Base-by-base conservation (phyloP, 2,113 vertebrate species). In the Ceyx margarethae region DNA sequence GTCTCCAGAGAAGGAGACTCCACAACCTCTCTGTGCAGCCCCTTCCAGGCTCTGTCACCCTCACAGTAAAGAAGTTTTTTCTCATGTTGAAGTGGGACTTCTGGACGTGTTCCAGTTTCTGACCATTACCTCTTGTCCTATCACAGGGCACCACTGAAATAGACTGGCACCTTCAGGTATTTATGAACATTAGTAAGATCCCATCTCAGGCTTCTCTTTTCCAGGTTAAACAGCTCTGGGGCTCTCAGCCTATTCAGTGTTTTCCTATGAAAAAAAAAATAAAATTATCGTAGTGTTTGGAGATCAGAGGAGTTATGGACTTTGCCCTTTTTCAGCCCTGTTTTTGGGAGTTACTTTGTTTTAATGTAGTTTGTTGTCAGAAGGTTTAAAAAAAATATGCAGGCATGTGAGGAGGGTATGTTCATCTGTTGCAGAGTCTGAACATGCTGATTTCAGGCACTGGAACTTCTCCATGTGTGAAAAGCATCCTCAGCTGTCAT, bases 261-360 rank as follows among this genome's bases (percentile, higher is more conserved):
- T 75, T 89, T 85, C 84, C 91, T 94, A 80, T 87, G 87, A n/a
- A 81, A 54, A 46, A 75, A 77, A 42, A 58, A 28, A 58, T 21
- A 65, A 45, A 33, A 42, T 14, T 17, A 40, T 31, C 16, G 42
- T 23, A 57, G 77, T 56, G 22, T 42, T 78, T 58, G 53, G 45
- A 67, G 69, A 10, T n/a, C 60, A n/a, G 68, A 68, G 92, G 91
- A 62, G 62, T 67, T 72, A 72, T 31, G 31, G 58, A 62, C 69
- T 85, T n/a, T 31, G 69, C 42, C 78, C 84, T 76, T 91, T 61
- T 86, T 33, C 83, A 71, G 45, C 23, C 31, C 51, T 17, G 33
- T 61, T 87, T 88, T 93, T 91, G 89, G 77, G 87, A 93, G 20
- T 74, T 33, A 54, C 48, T 69, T 81, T 81, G 53, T 75, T 94